Percentiles rank a stretch among this genome's conserved stretches.
These are phyloP conservation scores for Diarsia mendica DNA, from an alignment of 2,888 invertebrate species.

Conservation along the genomic window DNA sequence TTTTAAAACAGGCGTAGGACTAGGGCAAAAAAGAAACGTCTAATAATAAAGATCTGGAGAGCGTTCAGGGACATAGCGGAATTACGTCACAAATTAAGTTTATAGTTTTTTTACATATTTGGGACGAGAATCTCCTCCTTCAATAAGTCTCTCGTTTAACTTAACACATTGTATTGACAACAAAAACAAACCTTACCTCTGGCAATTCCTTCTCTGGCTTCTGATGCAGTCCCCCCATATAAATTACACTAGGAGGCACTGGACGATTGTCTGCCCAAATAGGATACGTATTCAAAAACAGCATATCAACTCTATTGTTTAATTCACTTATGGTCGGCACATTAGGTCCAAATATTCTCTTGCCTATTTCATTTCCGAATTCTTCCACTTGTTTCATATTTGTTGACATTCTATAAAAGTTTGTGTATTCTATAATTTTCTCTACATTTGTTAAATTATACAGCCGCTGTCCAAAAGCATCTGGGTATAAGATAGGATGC, in stretches of 20 bases:
- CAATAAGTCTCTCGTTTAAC: no score
- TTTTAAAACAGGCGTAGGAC: no score
- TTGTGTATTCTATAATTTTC: conserved; percentile 65
- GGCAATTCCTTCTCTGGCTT: conserved; percentile 49
- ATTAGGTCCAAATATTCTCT: conserved; percentile 67
- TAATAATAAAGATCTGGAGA: no score
- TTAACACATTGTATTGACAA: neutral
- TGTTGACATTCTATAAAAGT: conserved; percentile 28
- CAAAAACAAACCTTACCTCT: conserved; percentile 15
- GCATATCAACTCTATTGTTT: conserved; percentile 73
- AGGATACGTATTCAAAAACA: conserved; percentile 82
- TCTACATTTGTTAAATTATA: conserved; percentile 71
- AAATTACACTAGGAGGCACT: conserved; percentile 78
- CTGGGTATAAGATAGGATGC: conserved; percentile 72
- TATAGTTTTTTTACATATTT: no score
- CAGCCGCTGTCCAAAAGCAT: conserved; percentile 48
- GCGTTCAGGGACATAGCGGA: no score
- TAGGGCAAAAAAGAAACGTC: no score
- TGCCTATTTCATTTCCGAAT: conserved; percentile 59
- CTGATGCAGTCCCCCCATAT: conserved; percentile 76
- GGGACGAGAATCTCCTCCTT: no score
- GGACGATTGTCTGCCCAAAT: conserved; percentile 78
- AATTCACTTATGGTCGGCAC: conserved; percentile 65
- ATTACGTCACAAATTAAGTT: no score
- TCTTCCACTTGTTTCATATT: conserved; percentile 41